Base-by-base conservation (phyloP, 2,888 invertebrate genomes). In the Scaptomyza tumidula region DNA sequence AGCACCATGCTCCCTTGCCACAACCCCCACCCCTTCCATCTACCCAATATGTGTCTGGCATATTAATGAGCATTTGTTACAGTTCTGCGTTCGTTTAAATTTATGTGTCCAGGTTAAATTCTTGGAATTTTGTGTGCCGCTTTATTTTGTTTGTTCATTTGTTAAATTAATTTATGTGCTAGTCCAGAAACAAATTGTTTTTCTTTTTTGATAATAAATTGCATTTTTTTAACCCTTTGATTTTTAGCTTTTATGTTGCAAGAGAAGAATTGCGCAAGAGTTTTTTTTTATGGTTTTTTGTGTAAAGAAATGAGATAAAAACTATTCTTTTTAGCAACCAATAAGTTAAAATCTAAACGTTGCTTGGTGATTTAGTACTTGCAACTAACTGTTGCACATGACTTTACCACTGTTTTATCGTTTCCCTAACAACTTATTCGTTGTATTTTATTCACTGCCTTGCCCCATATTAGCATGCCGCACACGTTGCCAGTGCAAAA, bases 51-150 rank as follows among this genome's bases (percentile, higher is more conserved):
- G 75, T 80, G 84, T 69, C 73, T 71, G 71, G 88, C 86, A 85
- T 85, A 88, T 88, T 88, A 88, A 86, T 85, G 85, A 80, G 84
- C 86, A 88, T 85, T 88, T 85, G 88, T 77, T 79, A 66, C 65
- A 70, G 73, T 80, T 78, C 62, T 10, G 10, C 10, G 10, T 3
- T 33, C 33, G 33, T 33, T 54, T n/a, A 72, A 86, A 86, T 86
- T 88, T 86, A 88, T 84, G 78, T 57, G 73, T 72, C 66, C 87
- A 88, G 88, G 87, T 86, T 88, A 74, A 84, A 86, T 86, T 84
- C 87, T 77, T 73, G 65, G 73, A 69, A 88, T 88, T 81, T 68
- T 52, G 56, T n/a, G 50, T 41, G 67, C 53, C 60, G 63, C 59
- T 57, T 66, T 59, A 60, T 59, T 71, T 24, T 19, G 71, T 57